Evolutionary conservation across 2,888 invertebrate genomes (phyloP).

Genomic region (Ditula angustiorana): DNA sequence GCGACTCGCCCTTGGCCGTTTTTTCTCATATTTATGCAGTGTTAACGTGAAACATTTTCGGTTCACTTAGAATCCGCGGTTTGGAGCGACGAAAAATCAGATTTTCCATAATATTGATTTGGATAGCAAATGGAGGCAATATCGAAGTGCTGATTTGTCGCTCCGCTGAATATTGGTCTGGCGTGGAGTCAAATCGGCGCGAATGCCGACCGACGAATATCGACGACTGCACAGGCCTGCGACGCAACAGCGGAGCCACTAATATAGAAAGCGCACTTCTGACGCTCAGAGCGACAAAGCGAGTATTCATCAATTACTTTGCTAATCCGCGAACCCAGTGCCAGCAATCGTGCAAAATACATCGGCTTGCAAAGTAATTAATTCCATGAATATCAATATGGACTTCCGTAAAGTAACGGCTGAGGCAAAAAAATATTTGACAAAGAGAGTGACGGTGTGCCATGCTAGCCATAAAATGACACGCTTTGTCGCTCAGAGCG

Average conservation of each 20-base stretch:
- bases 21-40: background rate
- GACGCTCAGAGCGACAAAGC: too few species aligned
- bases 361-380: too few species aligned
- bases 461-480: too few species aligned
- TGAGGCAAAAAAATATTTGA: too few species aligned
- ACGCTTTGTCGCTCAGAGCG: too few species aligned
- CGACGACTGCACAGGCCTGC: conserved; percentile 7
- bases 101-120: conserved; percentile 78
- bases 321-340: too few species aligned
- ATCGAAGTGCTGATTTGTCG: conserved; percentile 84
- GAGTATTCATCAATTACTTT: too few species aligned
- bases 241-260: conserved; percentile 3
- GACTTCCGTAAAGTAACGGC: too few species aligned
- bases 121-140: conserved; percentile 82
- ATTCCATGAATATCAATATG: too few species aligned
- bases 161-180: conserved; percentile 80
- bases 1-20: too few species aligned
- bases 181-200: conserved; percentile 79
- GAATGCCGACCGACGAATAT: conserved; percentile 50
- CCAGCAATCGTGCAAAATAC: too few species aligned
- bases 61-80: conserved; percentile 31
- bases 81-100: conserved; percentile 71
- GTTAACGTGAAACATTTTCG: conserved; percentile 29
- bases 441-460: too few species aligned
- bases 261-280: background rate